phyloP scores from a whole-genome alignment of 1,140 invertebrate genomes.

The Aphelenchoides besseyi region DNA sequence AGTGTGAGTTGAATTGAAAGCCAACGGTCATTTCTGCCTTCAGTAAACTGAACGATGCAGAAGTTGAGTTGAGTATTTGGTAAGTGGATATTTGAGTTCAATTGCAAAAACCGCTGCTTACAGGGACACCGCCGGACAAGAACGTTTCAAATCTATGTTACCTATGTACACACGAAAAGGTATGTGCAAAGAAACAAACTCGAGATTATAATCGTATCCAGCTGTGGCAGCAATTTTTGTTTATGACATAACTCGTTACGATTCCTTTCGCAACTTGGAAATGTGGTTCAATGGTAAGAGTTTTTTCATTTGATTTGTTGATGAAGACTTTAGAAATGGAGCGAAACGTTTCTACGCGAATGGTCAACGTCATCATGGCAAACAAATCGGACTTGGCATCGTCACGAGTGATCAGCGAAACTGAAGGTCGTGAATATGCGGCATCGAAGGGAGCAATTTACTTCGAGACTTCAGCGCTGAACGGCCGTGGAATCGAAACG shows the following conservation, averaged over 20 bases:
- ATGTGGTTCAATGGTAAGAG: slow-evolving; percentile 37
- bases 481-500: slow-evolving; percentile 38
- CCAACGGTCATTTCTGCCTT: neutral
- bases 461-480: slow-evolving; percentile 46
- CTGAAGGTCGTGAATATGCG: slow-evolving; percentile 40
- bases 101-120: too few species aligned
- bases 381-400: slow-evolving; percentile 39
- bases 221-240: slow-evolving; percentile 97
- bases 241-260: slow-evolving; percentile 91
- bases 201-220: neutral
- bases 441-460: slow-evolving; percentile 37
- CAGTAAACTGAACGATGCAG: slow-evolving; percentile 27
- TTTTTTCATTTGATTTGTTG: slow-evolving; percentile 2
- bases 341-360: slow-evolving; percentile 4
- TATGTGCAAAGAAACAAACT: neutral
- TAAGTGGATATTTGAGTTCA: slow-evolving; percentile 66
- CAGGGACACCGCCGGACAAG: slow-evolving; percentile 97
- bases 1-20: neutral
- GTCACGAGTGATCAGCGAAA: slow-evolving; percentile 20
- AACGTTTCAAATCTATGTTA: slow-evolving; percentile 91
- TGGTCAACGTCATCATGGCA: slow-evolving; percentile 35
- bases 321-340: slow-evolving; percentile 18
- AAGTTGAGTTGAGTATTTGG: slow-evolving; percentile 44
- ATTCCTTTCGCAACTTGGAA: slow-evolving; percentile 37
- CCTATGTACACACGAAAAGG: slow-evolving; percentile 59